phyloP scores from a whole-genome alignment of 2,888 invertebrate species.

The Periphyllus acericola region DNA sequence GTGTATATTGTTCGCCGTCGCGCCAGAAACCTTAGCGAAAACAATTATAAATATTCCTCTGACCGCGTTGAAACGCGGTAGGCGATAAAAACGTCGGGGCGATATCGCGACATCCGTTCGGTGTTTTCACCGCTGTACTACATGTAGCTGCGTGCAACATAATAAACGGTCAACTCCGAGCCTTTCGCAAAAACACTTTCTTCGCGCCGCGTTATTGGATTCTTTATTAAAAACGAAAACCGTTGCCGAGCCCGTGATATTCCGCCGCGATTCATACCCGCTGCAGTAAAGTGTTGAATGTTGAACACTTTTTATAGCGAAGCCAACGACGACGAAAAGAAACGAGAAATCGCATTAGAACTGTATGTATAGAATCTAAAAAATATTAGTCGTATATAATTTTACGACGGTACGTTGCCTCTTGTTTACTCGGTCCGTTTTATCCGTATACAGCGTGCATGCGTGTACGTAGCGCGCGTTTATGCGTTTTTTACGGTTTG shows the following conservation, averaged over 20 bases:
- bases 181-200: not conserved
- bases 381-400: slow-evolving; percentile 38
- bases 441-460: not conserved
- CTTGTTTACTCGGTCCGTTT: slow-evolving; percentile 45
- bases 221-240: slow-evolving; percentile 12
- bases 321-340: not conserved
- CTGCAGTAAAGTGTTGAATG: no score
- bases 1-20: no score
- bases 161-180: not conserved
- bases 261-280: not conserved
- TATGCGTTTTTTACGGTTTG: slow-evolving; percentile 55
- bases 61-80: not conserved
- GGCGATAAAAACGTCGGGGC: not conserved
- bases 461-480: not conserved
- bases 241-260: not conserved
- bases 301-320: not conserved
- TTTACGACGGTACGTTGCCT: slow-evolving; percentile 28
- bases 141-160: no score
- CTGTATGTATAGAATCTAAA: not conserved
- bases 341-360: not conserved
- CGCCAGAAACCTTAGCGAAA: not conserved
- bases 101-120: not conserved
- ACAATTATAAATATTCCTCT: not conserved
- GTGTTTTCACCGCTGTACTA: not conserved
- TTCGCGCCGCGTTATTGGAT: not conserved